A percentile compares a stretch with the other conserved stretches of the same genome.
These are phyloP conservation scores for Erebia palarica DNA, from an alignment of 2,888 invertebrate species.

Conservation along the genomic window DNA sequence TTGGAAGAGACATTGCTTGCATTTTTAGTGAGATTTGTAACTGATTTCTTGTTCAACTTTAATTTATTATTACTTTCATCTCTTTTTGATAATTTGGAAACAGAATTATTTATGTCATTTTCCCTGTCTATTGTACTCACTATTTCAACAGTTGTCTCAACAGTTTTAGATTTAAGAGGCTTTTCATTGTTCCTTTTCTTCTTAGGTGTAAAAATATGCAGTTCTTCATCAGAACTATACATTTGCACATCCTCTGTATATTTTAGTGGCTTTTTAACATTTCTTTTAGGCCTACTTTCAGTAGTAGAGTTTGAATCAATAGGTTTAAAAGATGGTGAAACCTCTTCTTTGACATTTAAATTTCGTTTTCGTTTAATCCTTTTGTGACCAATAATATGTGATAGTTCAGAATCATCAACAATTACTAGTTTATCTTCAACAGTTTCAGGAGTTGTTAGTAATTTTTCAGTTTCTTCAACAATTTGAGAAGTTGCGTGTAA, in stretches of 20 bases:
- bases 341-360: conserved; percentile 33
- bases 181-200: conserved; percentile 54
- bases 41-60: conserved; percentile 16
- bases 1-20: conserved; percentile 10
- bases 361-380: conserved; percentile 49
- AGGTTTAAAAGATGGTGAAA: conserved; percentile 18
- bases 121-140: neutral
- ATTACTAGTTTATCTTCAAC: neutral
- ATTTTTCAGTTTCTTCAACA: neutral
- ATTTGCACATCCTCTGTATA: conserved; percentile 59
- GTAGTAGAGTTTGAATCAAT: conserved; percentile 25
- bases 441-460: neutral
- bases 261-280: conserved; percentile 66
- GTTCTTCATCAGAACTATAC: conserved; percentile 71
- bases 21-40: conserved; percentile 12
- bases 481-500: neutral
- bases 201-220: conserved; percentile 72
- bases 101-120: neutral
- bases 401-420: conserved; percentile 24
- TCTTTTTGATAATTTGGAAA: conserved; percentile 22
- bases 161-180: conserved; percentile 16
- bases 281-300: conserved; percentile 63
- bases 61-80: conserved; percentile 21
- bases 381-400: conserved; percentile 34
- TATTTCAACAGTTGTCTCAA: conserved; percentile 17